phyloP scores from a whole-genome alignment of 2,113 vertebrate genomes.

The Sturnus vulgaris region DNA sequence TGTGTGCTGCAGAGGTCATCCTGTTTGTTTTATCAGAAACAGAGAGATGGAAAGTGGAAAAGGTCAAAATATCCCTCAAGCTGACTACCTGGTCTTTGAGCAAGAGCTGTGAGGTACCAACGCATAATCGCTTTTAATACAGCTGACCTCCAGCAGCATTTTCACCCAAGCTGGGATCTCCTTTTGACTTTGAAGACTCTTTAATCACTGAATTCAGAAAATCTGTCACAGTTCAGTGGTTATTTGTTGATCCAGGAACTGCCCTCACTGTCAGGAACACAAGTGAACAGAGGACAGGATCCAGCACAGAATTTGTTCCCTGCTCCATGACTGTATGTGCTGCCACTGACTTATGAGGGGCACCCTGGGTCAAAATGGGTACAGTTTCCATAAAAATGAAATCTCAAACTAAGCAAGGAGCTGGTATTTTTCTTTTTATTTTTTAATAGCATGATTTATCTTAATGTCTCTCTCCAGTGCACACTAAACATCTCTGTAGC shows the following conservation, averaged over 20 bases:
- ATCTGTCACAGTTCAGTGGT: background rate
- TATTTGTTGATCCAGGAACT: background rate
- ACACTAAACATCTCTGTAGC: background rate
- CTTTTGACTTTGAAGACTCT: background rate
- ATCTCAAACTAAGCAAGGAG: background rate
- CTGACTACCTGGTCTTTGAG: background rate
- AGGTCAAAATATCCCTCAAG: background rate
- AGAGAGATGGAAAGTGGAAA: background rate
- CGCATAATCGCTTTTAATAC: background rate
- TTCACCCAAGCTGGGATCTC: background rate
- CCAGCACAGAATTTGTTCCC: background rate
- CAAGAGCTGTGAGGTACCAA: background rate
- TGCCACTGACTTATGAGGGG: background rate
- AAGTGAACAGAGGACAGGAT: background rate
- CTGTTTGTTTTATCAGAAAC: background rate
- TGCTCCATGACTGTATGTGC: background rate
- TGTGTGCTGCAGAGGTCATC: background rate
- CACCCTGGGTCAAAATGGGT: background rate
- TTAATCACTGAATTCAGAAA: background rate
- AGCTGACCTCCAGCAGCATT: background rate
- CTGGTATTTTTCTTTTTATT: background rate
- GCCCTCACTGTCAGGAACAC: background rate
- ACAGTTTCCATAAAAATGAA: background rate
- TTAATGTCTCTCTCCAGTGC: background rate
- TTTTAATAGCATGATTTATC: background rate